These are phyloP conservation scores for Stenoptilia bipunctidactyla DNA, from an alignment of 2,888 invertebrate genomes.

Conservation along the genomic window DNA sequence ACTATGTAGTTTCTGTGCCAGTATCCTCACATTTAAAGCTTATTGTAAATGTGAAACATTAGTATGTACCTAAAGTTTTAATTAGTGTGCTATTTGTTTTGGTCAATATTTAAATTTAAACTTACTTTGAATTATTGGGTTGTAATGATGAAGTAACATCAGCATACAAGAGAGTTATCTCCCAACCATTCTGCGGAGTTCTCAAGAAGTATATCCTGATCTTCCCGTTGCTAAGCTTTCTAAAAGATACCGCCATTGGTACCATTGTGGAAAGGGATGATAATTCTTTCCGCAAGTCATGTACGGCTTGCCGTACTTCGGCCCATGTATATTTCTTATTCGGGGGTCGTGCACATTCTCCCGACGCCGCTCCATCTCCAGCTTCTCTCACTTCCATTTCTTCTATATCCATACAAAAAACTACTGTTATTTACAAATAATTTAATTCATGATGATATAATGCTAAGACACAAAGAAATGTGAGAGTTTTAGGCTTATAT, in stretches of 20 bases:
- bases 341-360: constrained; percentile 40
- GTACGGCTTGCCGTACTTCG: constrained; percentile 83
- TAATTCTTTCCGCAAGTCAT: constrained; percentile 83
- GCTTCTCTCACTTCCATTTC: constrained; percentile 61
- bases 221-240: constrained; percentile 82
- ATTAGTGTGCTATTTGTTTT: not conserved
- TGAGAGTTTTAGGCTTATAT: not conserved
- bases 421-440: constrained; percentile 20
- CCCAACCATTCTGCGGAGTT: constrained; percentile 89
- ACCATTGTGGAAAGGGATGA: constrained; percentile 85
- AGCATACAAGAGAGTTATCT: constrained; percentile 88
- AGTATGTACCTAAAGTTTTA: too few species aligned
- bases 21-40: too few species aligned
- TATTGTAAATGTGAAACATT: too few species aligned
- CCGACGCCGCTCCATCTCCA: constrained; percentile 56
- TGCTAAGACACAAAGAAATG: constrained; percentile 14
- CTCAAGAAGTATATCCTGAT: constrained; percentile 92
- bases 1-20: too few species aligned
- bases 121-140: constrained; percentile 59
- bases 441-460: constrained; percentile 36
- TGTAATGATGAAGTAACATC: constrained; percentile 80
- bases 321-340: constrained; percentile 77
- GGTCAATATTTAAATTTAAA: constrained; percentile 3
- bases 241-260: constrained; percentile 85
- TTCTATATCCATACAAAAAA: constrained; percentile 30